phyloP scores from a whole-genome alignment of 2,888 invertebrate genomes.

The Horisme vitalbata region DNA sequence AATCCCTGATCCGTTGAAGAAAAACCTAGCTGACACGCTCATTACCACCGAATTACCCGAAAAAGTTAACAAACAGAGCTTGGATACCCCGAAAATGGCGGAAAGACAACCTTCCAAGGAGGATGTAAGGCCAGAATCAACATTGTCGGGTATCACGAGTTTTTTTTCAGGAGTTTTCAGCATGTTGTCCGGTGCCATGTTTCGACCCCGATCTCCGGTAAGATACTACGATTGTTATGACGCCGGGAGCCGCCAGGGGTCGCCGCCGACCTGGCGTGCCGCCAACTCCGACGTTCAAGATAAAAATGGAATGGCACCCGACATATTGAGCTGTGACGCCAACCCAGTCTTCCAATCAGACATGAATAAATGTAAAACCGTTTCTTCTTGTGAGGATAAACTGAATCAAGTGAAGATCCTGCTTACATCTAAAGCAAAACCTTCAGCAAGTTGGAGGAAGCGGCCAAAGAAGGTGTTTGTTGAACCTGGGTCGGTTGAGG shows the following conservation, averaged over 20 bases:
- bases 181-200: slow-evolving; percentile 59
- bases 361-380: slow-evolving; percentile 57
- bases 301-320: slow-evolving; percentile 47
- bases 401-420: slow-evolving; percentile 57
- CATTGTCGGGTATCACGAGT: slow-evolving; percentile 55
- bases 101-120: slow-evolving; percentile 11
- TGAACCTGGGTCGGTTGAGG: slow-evolving; percentile 57
- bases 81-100: slow-evolving; percentile 24
- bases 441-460: slow-evolving; percentile 41
- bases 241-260: slow-evolving; percentile 45
- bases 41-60: slow-evolving; percentile 39
- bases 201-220: slow-evolving; percentile 49
- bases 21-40: slow-evolving; percentile 68
- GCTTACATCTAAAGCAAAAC: slow-evolving; percentile 42
- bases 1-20: slow-evolving; percentile 65
- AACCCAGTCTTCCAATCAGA: slow-evolving; percentile 42
- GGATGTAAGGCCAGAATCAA: slow-evolving; percentile 27
- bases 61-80: slow-evolving; percentile 26
- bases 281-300: slow-evolving; percentile 66
- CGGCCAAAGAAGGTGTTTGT: slow-evolving; percentile 55
- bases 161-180: slow-evolving; percentile 66
- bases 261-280: slow-evolving; percentile 54
- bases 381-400: slow-evolving; percentile 62
- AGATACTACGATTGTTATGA: slow-evolving; percentile 51
- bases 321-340: slow-evolving; percentile 39